These are phyloP conservation scores for Drosophila santomea DNA, from an alignment of 1,140 invertebrate genomes.

Conservation along the genomic window DNA sequence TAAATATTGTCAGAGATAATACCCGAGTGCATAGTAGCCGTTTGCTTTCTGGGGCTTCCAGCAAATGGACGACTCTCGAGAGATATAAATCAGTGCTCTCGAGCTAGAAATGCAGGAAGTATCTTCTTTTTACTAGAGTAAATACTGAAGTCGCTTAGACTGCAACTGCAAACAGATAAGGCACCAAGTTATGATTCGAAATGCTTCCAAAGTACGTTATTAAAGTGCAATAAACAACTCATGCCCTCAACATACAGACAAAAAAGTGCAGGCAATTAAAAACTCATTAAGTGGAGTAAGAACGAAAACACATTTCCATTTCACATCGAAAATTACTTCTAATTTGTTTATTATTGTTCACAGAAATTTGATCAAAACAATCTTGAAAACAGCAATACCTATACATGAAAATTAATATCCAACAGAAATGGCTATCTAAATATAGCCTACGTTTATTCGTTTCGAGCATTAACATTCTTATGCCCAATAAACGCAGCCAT, in stretches of 20 bases:
- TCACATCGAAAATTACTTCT: not conserved
- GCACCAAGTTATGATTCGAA: not conserved
- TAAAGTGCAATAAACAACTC: conserved; percentile 8
- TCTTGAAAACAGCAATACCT: too few relatives aligned
- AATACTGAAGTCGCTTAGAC: not conserved
- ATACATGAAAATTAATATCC: not conserved
- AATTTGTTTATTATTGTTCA: not conserved
- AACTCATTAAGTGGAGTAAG: not conserved
- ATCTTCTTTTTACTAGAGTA: not conserved
- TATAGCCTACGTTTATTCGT: not conserved
- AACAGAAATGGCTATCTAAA: not conserved
- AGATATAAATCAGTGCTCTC: conserved; percentile 24
- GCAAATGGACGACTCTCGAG: conserved; percentile 1
- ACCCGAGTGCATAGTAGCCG: conserved; percentile 1
- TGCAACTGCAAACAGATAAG: conserved; percentile 13
- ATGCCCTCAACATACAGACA: not conserved
- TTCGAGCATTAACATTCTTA: conserved; percentile 16
- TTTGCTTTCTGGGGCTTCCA: not conserved
- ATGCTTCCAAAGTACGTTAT: conserved; percentile 1
- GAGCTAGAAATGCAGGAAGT: conserved; percentile 29
- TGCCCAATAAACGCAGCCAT: conserved; percentile 10
- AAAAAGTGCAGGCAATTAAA: conserved; percentile 12
- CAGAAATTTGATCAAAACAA: not conserved
- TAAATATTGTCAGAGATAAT: conserved; percentile 53
- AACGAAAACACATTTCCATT: not conserved